These are phyloP conservation scores for Ectemnius lituratus DNA, from an alignment of 2,888 invertebrate genomes.

Conservation along the genomic window DNA sequence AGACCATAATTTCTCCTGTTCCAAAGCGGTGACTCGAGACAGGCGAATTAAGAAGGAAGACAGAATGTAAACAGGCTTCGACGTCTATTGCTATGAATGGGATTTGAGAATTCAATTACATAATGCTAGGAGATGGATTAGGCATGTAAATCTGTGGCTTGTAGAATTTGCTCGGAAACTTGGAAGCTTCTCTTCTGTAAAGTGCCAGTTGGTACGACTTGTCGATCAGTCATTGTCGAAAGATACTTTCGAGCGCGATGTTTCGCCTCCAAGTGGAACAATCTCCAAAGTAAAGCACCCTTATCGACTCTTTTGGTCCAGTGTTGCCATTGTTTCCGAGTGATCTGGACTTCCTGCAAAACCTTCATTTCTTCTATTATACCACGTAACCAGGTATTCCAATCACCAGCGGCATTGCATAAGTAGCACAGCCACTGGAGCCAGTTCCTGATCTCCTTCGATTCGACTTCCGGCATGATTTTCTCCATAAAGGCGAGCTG, in stretches of 20 bases:
- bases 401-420: constrained; percentile 57
- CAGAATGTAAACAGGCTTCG: too few species aligned
- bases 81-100: too few species aligned
- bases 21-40: too few species aligned
- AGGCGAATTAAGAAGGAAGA: too few species aligned
- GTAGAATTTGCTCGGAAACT: constrained; percentile 27
- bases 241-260: constrained; percentile 63
- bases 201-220: constrained; percentile 61
- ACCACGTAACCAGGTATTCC: constrained; percentile 65
- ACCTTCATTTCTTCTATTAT: constrained; percentile 55
- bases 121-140: not conserved
- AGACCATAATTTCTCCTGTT: too few species aligned
- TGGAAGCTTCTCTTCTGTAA: not conserved
- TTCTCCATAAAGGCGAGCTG: constrained; percentile 56
- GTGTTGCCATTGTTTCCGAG: constrained; percentile 58
- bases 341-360: constrained; percentile 51
- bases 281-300: constrained; percentile 63
- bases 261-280: constrained; percentile 61
- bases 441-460: constrained; percentile 64
- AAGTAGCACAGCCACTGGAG: constrained; percentile 61
- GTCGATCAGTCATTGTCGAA: constrained; percentile 60
- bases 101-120: too few species aligned
- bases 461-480: constrained; percentile 63
- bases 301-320: constrained; percentile 62
- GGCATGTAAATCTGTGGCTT: constrained; percentile 22